Evolutionary conservation across 1,140 invertebrate genomes (phyloP).

Genomic region (Gonioctena quinquepunctata): DNA sequence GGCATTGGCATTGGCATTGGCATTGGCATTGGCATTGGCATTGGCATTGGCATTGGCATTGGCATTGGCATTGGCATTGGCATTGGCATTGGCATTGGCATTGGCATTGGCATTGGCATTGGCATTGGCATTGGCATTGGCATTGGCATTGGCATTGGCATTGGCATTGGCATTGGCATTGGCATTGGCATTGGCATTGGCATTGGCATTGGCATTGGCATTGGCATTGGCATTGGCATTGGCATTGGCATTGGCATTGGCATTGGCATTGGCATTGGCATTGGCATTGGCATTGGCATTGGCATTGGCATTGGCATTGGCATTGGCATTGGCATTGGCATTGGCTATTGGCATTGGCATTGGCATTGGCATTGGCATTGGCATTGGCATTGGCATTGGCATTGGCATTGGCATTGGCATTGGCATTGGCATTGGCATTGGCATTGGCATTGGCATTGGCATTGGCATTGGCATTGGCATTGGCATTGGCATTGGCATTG

Average conservation of each 20-base stretch:
- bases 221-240: neutral
- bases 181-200: too few species aligned
- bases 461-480: neutral
- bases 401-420: neutral
- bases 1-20: too few species aligned
- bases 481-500: neutral
- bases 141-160: too few species aligned
- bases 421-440: neutral
- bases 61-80: too few species aligned
- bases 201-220: neutral
- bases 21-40: too few species aligned
- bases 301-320: neutral
- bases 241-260: neutral
- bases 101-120: too few species aligned
- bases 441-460: neutral
- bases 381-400: neutral
- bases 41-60: too few species aligned
- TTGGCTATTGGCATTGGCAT: neutral
- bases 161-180: too few species aligned
- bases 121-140: too few species aligned
- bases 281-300: neutral
- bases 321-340: neutral
- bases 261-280: neutral
- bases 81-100: too few species aligned
- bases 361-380: neutral